Evolutionary conservation across 2,113 vertebrate species (phyloP), one percentile per base, ranked within the genome.

Genomic region (Campylorhamphus procurvoides): DNA sequence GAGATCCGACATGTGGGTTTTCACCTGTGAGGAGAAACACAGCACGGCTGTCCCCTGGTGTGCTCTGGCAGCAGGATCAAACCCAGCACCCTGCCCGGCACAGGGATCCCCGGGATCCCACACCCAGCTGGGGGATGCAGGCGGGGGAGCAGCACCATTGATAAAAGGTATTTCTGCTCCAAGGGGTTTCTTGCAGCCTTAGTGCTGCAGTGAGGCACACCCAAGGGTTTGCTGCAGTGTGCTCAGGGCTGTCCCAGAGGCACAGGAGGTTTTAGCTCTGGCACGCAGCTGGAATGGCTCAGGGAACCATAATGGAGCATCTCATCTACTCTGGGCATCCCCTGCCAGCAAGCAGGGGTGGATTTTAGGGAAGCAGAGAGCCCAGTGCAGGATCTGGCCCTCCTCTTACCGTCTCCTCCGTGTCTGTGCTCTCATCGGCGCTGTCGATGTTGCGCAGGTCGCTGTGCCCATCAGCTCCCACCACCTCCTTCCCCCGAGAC

Each of bases 1-100:
- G 0, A 47, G 79, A 28, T 96, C 90, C 0, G 14, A 66, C 7
- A 31, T 33, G 31, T 71, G 87, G 13, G 74, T 95, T 82, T 93
- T 96, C 62, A 87, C 87, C 97, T 98, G 91, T 64, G 50, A 91
- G 37, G 40, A 87, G 83, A 93, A 78, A 40, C 4, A 22, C 7
- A 23, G 11, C 14, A 13, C 28, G n/a, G 22, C 44, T 3, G 3
- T n/a, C 47, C 17, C 47, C 56, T 1, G 4, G 14, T 55, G 56
- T 10, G 29, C 25, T 35, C 18, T 6, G 49, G n/a, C 64, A 62
- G 53, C 20, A 5, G 56, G 33, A 31, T 19, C 27, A 46, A 10
- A 46, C 22, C 52, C 31, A 35, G 50, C 1, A 1, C 46, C 69
- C 42, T 73, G n/a, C 44, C 63, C 1, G 2, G 14, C 83, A 37